phyloP scores from a whole-genome alignment of 37 sponge, comb jelly and placozoan species.

The Eunapius fragilis region DNA sequence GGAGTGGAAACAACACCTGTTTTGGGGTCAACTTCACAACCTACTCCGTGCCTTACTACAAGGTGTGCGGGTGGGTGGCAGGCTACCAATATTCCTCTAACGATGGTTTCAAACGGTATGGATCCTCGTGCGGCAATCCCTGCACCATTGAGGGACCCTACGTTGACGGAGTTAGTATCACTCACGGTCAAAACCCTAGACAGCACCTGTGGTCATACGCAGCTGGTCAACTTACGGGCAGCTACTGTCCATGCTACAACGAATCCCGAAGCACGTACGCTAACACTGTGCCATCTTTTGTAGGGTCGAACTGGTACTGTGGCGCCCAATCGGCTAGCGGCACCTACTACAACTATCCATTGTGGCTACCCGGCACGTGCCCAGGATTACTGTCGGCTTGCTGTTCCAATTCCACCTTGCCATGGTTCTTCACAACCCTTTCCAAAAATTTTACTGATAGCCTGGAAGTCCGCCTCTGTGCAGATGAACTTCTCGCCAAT shows the following conservation, averaged over 20 bases:
- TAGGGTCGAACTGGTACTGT: neutral
- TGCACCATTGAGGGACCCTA: neutral
- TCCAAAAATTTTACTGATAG: neutral
- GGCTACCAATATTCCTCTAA: neutral
- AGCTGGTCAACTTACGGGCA: neutral
- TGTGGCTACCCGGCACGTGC: neutral
- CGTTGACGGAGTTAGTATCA: neutral
- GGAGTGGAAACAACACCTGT: neutral
- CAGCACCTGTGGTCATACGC: neutral
- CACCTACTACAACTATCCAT: neutral
- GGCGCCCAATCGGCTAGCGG: neutral
- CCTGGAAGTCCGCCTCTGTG: neutral
- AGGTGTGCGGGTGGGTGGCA: neutral
- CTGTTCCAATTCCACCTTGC: neutral
- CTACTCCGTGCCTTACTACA: neutral
- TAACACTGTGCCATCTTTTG: neutral
- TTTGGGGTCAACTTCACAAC: neutral
- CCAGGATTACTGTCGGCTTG: neutral
- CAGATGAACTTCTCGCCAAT: neutral
- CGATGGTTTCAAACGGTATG: neutral
- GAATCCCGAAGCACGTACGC: neutral
- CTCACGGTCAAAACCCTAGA: neutral
- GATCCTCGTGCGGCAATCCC: neutral
- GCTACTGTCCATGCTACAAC: neutral
- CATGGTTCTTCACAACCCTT: neutral